Evolutionary conservation across 2,113 vertebrate genomes (phyloP), one percentile per base, ranked within the genome.

Genomic region (Chelonoidis abingdonii): DNA sequence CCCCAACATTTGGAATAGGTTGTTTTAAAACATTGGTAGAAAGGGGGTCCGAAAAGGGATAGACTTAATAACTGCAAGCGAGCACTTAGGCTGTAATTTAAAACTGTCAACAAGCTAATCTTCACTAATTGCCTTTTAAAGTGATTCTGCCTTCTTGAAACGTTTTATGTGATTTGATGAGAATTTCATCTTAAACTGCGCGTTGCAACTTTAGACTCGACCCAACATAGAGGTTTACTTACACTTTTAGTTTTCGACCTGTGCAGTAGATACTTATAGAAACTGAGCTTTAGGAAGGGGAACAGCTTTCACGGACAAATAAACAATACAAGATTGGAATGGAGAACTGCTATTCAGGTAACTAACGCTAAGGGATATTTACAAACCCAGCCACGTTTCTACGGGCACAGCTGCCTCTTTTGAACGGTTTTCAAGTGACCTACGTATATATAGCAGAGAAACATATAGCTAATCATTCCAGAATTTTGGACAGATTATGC

Each of bases 21-120:
- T 53, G 52, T 80, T 94, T 87, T 50, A 80, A 92, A 87, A 87
- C 54, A n/a, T 89, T n/a, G 88, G 80, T 78, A 91, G 83, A 86
- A 95, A 89, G 76, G 5, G 78, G 62, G 57, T 8, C 86, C 47
- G 82, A 95, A 93, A 96, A 94, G 88, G 97, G 89, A 95, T 52
- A 97, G 97, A 94, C 92, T 97, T 94, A 87, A 59, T 96, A 97
- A 98, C 95, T 97, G 92, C 95, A 93, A 95, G 93, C 93, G 92
- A 95, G 83, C 62, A 86, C 93, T 93, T 94, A 80, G 95, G 90
- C 94, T 97, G 97, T 98, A 98, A 98, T 98, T 98, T 98, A 98
- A 98, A 98, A 98, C 98, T 98, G 98, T 98, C 98, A 98, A 97
- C 98, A 98, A 98, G 93, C 93, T 98, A 97, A 98, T 98, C 97